Evolutionary conservation across 2,113 vertebrate genomes (phyloP).

Genomic region (Pterocles orientalis): DNA sequence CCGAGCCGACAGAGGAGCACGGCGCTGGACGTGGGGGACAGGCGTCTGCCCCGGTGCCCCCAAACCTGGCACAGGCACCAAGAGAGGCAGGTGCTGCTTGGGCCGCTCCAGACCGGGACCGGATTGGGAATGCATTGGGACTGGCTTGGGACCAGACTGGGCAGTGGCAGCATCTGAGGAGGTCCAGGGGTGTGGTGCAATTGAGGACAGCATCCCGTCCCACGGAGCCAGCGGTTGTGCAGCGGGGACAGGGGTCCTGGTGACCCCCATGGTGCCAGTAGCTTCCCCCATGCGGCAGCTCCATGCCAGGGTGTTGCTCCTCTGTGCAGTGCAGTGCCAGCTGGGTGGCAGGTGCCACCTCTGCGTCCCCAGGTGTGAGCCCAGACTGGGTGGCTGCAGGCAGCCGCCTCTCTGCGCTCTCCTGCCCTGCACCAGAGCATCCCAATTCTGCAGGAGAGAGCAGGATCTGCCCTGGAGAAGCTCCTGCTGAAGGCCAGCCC

Average conservation of each 20-base stretch:
- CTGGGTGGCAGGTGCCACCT: background rate
- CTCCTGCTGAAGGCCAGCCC: background rate
- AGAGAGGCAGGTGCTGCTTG: background rate
- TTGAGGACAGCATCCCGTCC: background rate
- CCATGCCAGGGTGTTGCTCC: background rate
- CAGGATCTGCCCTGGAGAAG: background rate
- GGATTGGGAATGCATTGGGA: background rate
- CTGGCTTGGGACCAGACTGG: background rate
- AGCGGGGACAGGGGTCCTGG: background rate
- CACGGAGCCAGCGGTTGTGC: background rate
- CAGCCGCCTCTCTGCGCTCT: background rate
- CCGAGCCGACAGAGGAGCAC: background rate
- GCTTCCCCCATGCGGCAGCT: fast-evolving
- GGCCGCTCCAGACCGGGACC: background rate
- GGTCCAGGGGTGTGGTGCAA: background rate
- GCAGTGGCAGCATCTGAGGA: background rate
- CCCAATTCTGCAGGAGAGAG: background rate
- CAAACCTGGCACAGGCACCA: fast-evolving
- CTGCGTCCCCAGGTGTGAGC: background rate
- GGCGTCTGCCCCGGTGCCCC: fast-evolving
- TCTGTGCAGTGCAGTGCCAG: fast-evolving
- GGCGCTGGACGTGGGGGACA: background rate
- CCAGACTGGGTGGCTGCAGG: background rate
- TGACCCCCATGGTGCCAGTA: background rate
- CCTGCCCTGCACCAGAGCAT: fast-evolving